Conservation (phyloP, 2,888 invertebrate species). For the Thymelicus lineola region DNA sequence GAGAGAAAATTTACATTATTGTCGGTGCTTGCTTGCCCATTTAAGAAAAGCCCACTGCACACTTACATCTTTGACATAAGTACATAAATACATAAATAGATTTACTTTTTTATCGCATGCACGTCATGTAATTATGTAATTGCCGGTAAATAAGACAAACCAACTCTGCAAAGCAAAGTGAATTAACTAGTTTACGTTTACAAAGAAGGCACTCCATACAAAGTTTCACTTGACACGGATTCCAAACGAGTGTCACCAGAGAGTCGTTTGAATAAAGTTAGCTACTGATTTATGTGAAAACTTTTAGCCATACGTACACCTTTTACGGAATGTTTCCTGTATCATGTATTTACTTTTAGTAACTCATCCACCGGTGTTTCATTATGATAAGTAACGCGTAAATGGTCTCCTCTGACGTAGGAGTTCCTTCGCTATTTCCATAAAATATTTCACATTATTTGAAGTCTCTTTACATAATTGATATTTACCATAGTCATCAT, state of each 20-base stretch:
- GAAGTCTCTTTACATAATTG: no score
- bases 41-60: not conserved
- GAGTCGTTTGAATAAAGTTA: conserved; percentile 84
- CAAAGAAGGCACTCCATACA: conserved; percentile 67
- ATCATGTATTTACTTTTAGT: conserved; percentile 55
- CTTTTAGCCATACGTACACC: conserved; percentile 59
- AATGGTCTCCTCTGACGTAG: not conserved
- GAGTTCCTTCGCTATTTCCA: not conserved
- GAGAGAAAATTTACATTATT: not conserved
- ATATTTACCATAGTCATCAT: no score
- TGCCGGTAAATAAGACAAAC: conserved; percentile 50
- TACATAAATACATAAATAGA: no score
- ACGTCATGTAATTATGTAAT: not conserved
- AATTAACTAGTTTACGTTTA: conserved; percentile 62
- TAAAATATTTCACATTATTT: no score
- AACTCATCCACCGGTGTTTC: conserved; percentile 1
- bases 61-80: not conserved
- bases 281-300: conserved; percentile 81
- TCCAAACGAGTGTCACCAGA: conserved; percentile 81
- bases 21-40: not conserved
- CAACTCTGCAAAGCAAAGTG: conserved; percentile 45
- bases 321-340: conserved; percentile 59
- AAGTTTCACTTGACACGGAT: conserved; percentile 76
- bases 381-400: conserved; percentile 6
- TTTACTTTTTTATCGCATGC: not conserved